Conservation (phyloP, 1,140 invertebrate species). For the Leptopilina clavipes region DNA sequence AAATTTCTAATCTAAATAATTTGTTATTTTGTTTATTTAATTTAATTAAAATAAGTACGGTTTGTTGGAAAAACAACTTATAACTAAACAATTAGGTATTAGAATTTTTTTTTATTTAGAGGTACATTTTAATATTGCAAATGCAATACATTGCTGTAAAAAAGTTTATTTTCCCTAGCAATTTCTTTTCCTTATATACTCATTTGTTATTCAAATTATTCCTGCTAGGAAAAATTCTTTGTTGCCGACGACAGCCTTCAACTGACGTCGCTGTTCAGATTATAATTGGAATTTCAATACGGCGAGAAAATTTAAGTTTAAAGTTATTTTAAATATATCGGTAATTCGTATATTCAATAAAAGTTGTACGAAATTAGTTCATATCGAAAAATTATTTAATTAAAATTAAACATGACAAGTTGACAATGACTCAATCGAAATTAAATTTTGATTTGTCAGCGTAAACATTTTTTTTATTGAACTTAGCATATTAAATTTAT, state of each 20-base stretch:
- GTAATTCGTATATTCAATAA: not conserved
- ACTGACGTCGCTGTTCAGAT: constrained; percentile 19
- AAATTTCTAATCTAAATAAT: no score
- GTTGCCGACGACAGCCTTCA: constrained; percentile 27
- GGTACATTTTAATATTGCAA: not conserved
- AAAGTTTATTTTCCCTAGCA: constrained; percentile 15
- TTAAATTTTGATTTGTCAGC: no score
- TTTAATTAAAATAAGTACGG: no score
- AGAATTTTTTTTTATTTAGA: not conserved
- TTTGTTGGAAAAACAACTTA: no score
- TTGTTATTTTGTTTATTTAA: no score
- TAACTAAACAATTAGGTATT: not conserved
- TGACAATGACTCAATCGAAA: no score
- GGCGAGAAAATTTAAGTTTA: not conserved
- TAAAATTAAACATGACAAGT: no score
- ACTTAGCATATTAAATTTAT: no score
- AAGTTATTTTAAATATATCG: not conserved
- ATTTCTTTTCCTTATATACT: constrained; percentile 31
- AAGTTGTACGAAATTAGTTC: no score
- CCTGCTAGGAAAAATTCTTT: constrained; percentile 28
- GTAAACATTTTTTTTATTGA: no score
- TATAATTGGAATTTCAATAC: constrained; percentile 28
- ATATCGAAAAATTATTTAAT: no score
- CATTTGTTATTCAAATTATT: constrained; percentile 32
- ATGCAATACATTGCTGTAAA: constrained; percentile 4